These are phyloP conservation scores for Notodonta dromedarius DNA, from an alignment of 2,888 invertebrate species.

Conservation along the genomic window DNA sequence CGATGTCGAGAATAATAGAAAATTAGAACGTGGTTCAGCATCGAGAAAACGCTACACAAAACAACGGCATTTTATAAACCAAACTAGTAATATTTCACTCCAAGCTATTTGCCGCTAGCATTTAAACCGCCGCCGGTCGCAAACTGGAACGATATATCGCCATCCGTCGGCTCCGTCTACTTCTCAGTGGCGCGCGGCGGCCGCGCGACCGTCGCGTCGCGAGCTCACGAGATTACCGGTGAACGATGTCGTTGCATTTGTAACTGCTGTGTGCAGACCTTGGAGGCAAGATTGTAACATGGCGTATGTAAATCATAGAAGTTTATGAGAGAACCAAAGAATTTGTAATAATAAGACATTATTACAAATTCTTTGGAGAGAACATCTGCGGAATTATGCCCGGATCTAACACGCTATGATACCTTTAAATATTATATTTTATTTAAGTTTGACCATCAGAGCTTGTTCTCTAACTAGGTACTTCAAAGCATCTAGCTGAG, in stretches of 20 bases:
- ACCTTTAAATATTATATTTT: no score
- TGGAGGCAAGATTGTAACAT: background rate
- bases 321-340: no score
- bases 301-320: background rate
- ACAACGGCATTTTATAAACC: background rate
- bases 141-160: background rate
- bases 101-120: background rate
- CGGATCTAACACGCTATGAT: no score
- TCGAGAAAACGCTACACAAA: no score
- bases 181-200: background rate
- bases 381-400: no score
- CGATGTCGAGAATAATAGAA: no score
- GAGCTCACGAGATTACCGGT: background rate
- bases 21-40: no score
- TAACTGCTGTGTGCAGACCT: background rate
- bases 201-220: background rate
- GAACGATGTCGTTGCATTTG: conserved; percentile 2
- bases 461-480: no score
- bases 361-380: no score
- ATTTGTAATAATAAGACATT: no score
- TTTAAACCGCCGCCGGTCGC: background rate
- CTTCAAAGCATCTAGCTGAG: no score
- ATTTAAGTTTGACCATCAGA: no score
- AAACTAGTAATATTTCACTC: background rate
- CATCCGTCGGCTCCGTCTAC: background rate